Percentiles rank a stretch among this genome's conserved stretches.
Evolutionary conservation across 2,797 vertebrate species (phyloP).

Genomic region (Phrynocephalus guinanensis): DNA sequence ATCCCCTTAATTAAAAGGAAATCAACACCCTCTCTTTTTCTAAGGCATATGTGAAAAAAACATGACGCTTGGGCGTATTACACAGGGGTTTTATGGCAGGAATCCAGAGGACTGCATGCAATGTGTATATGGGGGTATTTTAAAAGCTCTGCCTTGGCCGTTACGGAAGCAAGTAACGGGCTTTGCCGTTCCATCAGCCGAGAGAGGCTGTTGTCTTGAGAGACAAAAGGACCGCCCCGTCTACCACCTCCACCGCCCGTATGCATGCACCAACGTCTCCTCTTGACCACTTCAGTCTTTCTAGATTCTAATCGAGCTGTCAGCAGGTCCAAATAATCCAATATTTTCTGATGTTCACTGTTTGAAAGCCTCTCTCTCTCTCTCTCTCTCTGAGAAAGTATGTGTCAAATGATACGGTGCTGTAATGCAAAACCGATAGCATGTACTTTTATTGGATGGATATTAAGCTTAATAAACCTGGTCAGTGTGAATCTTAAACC

Average conservation of each 20-base stretch:
- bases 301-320: rapidly evolving
- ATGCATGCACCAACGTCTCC: background rate
- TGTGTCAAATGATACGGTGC: background rate
- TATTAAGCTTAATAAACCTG: constrained; percentile 36
- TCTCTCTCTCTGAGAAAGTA: background rate
- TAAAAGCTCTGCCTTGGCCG: too few relatives aligned
- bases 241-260: too few relatives aligned
- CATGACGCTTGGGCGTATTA: background rate
- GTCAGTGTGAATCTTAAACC: constrained; percentile 44
- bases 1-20: background rate
- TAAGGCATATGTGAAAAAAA: background rate
- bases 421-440: background rate
- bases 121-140: background rate
- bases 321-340: background rate
- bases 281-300: background rate
- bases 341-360: background rate
- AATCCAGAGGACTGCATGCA: background rate
- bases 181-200: background rate
- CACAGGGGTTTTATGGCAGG: background rate
- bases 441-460: background rate
- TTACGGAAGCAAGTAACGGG: background rate
- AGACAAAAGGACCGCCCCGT: background rate
- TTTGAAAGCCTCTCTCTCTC: background rate
- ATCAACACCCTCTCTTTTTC: background rate
- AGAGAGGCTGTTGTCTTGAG: background rate